Conservation (phyloP, 2,113 vertebrate genomes). For the Mugil cephalus region DNA sequence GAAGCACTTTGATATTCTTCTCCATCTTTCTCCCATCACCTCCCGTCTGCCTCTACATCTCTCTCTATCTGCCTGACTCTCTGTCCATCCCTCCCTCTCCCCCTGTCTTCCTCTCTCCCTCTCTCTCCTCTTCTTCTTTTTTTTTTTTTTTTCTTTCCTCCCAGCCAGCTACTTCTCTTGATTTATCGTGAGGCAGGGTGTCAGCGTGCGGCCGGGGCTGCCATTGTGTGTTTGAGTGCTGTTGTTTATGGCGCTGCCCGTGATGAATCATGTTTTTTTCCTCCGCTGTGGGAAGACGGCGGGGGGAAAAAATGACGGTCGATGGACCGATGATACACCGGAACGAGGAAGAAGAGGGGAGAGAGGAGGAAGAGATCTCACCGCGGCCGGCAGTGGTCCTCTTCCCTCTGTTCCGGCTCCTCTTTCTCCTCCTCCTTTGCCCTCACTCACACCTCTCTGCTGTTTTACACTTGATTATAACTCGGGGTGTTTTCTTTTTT, state of each 20-base stretch:
- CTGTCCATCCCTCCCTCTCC: conserved; percentile 60
- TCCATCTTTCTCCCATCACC: conserved; percentile 78
- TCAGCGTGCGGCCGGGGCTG: conserved; percentile 89
- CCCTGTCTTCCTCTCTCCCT: conserved; percentile 58
- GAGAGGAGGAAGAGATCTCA: conserved; percentile 33
- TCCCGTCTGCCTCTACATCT: conserved; percentile 73
- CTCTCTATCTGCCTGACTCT: conserved; percentile 67
- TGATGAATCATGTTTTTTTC: conserved; percentile 91
- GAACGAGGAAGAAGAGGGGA: conserved; percentile 65
- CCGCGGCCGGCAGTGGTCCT: conserved; percentile 6
- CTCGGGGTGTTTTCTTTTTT: conserved; percentile 78
- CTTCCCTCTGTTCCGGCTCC: conserved; percentile 23
- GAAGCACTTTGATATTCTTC: conserved; percentile 74
- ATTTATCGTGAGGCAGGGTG: conserved; percentile 97
- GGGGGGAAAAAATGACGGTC: conserved; percentile 87
- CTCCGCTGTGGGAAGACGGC: conserved; percentile 46
- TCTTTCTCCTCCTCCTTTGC: conserved; percentile 20
- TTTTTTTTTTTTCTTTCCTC: conserved; percentile 49
- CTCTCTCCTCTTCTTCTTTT: conserved; percentile 28
- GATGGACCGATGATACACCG: conserved; percentile 86
- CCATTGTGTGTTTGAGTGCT: conserved; percentile 94
- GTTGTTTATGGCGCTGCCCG: conserved; percentile 92
- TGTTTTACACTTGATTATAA: conserved; percentile 86
- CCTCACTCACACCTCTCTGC: conserved; percentile 45
- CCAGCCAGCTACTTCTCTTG: conserved; percentile 85